Base-by-base conservation (phyloP, 2,113 vertebrate species). In the Stigmatopora nigra region DNA sequence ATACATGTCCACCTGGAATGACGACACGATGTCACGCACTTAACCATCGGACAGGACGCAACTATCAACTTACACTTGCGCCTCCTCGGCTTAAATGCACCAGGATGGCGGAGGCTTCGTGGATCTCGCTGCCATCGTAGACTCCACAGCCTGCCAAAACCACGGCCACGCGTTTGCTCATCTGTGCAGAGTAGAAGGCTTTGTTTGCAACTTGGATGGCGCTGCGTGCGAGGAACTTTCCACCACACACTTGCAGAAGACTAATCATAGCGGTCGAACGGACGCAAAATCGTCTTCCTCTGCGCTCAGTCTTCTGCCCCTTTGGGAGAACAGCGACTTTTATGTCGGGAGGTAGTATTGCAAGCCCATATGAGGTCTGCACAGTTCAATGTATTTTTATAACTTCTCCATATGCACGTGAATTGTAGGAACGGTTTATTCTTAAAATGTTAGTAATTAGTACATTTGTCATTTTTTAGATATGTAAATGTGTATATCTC, bases 1-100 rank as follows among this genome's bases (percentile, higher is more conserved):
- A 73, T 93, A 93, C 84, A 93, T 91, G 77, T 91, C 93, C 19
- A 93, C 92, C 92, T 94, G 84, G 0, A 19, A 44, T 3, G 7
- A 60, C 19, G 17, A 60, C 53, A 31, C 5, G 5, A 31, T 11
- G 14, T 56, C 22, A 56, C 53, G 22, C 20, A 25, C 20, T 1
- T 19, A 3, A 20, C 11, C 19, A 53, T 11, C 12, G 9, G 38
- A 22, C 20, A 5, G 2, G 11, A 25, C 22, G 20, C 11, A 13
- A n/a, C 36, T 45, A 20, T 46, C n/a, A 35, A 87, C 80, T 78
- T 72, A 92, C 92, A 78, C 61, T 88, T 0, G 90, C 88, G 4
- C 83, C 86, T 31, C 84, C 79, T 62, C 89, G 83, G 87, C 90
- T 92, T 57, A 92, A 79, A 55, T 91, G 92, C 10, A 92, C 89